A percentile compares a stretch with the other conserved stretches of the same genome.
Evolutionary conservation across 2,888 invertebrate species (phyloP).

Genomic region (Rugalucina vietnamica): DNA sequence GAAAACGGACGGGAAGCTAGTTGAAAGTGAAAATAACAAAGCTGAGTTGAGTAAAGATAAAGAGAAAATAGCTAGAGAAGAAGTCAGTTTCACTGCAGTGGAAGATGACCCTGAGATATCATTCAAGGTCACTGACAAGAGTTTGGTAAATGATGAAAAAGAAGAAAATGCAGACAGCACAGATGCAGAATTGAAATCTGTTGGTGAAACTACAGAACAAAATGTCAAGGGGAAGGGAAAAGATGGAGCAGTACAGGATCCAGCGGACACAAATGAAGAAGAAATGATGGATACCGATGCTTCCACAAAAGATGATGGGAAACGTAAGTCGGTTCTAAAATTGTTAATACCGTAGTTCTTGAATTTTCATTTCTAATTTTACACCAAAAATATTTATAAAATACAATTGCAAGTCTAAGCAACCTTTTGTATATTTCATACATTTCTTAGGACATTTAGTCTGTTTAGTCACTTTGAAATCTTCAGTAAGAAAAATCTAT

Average conservation of each 20-base stretch:
- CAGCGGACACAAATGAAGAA: not conserved
- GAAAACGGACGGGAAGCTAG: not conserved
- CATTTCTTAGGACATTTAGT: no score
- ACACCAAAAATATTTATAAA: no score
- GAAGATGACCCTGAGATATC: slow-evolving; percentile 16
- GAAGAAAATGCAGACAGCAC: slow-evolving; percentile 9
- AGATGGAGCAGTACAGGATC: no score
- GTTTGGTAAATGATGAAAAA: not conserved
- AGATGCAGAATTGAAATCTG: not conserved
- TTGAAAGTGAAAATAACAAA: not conserved
- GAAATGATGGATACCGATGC: slow-evolving; percentile 13
- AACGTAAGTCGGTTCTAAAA: no score
- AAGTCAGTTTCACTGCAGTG: not conserved
- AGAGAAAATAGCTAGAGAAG: slow-evolving; percentile 4
- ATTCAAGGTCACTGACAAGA: slow-evolving; percentile 5
- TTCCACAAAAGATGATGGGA: not conserved
- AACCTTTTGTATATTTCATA: no score
- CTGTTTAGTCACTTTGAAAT: no score
- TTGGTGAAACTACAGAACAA: not conserved
- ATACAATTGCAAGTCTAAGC: no score
- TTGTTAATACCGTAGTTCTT: no score
- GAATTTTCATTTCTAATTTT: no score
- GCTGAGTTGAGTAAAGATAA: not conserved
- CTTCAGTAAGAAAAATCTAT: no score
- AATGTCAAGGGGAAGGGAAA: no score